phyloP scores from a whole-genome alignment of 2,888 invertebrate genomes.

The Harpalus rubripes region DNA sequence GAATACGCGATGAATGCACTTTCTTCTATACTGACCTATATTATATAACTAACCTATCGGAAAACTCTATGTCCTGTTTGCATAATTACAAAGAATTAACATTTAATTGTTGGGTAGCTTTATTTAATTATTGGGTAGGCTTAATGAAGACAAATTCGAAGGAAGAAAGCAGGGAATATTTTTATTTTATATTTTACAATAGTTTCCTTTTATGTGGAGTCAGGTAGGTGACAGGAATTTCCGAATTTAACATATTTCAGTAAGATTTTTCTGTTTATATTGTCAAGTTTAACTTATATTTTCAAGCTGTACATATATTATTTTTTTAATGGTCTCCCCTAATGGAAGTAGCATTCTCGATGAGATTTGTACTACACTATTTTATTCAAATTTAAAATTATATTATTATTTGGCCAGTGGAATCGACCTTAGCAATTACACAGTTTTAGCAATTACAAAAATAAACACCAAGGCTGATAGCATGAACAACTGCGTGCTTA shows the following conservation, averaged over 20 bases:
- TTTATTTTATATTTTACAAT: neutral
- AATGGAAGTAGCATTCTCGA: no score
- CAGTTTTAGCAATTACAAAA: no score
- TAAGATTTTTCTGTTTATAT: no score
- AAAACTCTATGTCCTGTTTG: constrained; percentile 51
- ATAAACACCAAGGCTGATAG: no score
- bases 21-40: constrained; percentile 61
- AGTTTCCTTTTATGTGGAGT: neutral
- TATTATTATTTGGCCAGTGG: no score
- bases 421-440: no score
- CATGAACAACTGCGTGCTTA: no score
- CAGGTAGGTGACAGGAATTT: neutral
- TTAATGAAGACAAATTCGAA: neutral
- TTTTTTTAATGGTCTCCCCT: no score
- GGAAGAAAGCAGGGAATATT: neutral
- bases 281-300: no score
- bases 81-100: constrained; percentile 48
- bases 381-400: no score
- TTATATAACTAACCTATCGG: constrained; percentile 64
- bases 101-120: constrained; percentile 22
- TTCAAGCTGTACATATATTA: neutral
- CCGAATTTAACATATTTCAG: neutral
- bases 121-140: neutral
- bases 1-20: constrained; percentile 25
- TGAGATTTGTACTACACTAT: no score